A percentile compares a stretch with the other conserved stretches of the same genome.
These are phyloP conservation scores for Epizoanthus rinbou DNA, from an alignment of 92 coral and sea anemone species.

Conservation along the genomic window DNA sequence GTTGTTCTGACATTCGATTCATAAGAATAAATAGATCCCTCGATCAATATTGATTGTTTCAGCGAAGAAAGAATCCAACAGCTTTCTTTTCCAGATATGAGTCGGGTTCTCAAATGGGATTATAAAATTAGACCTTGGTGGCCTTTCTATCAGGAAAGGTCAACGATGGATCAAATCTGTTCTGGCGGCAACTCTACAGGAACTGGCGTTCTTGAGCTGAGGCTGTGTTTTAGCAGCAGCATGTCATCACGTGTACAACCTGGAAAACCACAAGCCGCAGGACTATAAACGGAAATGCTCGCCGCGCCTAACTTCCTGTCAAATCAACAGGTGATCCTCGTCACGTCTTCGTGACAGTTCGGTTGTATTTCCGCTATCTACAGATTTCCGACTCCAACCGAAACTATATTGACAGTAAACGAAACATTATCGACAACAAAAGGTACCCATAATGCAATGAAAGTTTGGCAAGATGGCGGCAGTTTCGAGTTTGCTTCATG, in stretches of 20 bases:
- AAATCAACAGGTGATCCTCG: neutral
- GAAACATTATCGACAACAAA: conserved; percentile 18
- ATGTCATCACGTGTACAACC: conserved; percentile 24
- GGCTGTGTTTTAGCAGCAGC: neutral
- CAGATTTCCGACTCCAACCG: no score
- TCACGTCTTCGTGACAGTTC: neutral
- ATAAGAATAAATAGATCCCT: neutral
- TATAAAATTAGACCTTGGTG: neutral
- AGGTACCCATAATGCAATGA: conserved; percentile 12
- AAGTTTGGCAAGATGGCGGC: conserved; percentile 39
- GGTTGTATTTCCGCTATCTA: neutral
- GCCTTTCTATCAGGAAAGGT: neutral
- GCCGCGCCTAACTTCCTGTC: conserved; percentile 45
- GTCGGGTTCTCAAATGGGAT: neutral
- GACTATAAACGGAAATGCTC: conserved; percentile 22
- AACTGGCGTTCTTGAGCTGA: conserved; percentile 13
- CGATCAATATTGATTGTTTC: neutral
- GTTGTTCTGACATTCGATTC: neutral
- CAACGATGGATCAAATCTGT: neutral
- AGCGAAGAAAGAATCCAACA: conserved; percentile 1
- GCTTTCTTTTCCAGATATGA: neutral
- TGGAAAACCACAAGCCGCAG: conserved; percentile 19
- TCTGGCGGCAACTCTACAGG: neutral
- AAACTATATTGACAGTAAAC: neutral
- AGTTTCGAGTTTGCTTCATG: conserved; percentile 17